Evolutionary conservation across 2,113 vertebrate species (phyloP).

Genomic region (Ivindomyrus marchei): DNA sequence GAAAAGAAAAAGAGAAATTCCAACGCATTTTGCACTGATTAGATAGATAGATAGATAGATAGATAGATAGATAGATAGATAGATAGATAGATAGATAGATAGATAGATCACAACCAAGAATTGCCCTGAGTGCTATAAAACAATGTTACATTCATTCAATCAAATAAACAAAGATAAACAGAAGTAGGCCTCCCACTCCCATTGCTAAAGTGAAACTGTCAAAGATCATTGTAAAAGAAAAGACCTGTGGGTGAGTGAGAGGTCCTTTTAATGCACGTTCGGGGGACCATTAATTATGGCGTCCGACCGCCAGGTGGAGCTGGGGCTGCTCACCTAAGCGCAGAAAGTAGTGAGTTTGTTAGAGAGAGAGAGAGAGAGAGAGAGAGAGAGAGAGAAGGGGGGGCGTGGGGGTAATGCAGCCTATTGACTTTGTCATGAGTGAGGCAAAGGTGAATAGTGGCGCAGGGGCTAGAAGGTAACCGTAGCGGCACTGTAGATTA

Average conservation of each 20-base stretch:
- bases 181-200: not conserved
- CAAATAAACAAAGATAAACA: not conserved
- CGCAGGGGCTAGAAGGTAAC: slow-evolving; percentile 28
- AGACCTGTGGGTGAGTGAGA: not conserved
- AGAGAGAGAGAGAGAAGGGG: not conserved
- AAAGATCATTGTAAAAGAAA: not conserved
- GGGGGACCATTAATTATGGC: not conserved
- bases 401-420: not conserved
- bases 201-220: not conserved
- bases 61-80: not conserved
- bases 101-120: not conserved
- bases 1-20: not conserved
- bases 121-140: not conserved
- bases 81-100: not conserved
- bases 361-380: not conserved
- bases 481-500: slow-evolving; percentile 1
- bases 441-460: slow-evolving; percentile 37
- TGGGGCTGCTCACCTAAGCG: slow-evolving; percentile 18
- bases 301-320: slow-evolving; percentile 45
- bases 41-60: not conserved
- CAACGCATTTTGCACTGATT: not conserved
- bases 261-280: not conserved
- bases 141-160: not conserved
- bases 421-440: slow-evolving; percentile 26
- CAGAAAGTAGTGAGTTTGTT: not conserved